These are phyloP conservation scores for Plebejus anna DNA, from an alignment of 2,888 invertebrate species.

Conservation along the genomic window DNA sequence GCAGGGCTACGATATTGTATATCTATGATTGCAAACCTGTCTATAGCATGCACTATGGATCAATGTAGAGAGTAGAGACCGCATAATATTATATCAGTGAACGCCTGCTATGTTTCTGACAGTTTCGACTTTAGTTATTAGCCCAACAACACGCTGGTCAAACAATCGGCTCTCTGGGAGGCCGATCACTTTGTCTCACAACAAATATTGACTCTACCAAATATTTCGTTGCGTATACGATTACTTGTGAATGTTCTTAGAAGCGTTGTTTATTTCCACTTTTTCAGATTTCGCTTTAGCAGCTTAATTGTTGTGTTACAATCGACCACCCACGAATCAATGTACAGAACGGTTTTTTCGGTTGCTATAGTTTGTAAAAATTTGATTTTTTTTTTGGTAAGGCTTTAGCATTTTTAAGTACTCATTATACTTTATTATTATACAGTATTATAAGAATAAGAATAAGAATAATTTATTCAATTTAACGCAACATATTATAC, in stretches of 20 bases:
- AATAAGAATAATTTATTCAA: too few relatives aligned
- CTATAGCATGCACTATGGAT: background rate
- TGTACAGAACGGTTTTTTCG: background rate
- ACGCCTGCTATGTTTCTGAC: background rate
- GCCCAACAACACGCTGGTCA: constrained; percentile 12
- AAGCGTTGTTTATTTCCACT: constrained; percentile 18
- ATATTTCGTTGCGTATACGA: constrained; percentile 11
- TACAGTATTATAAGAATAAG: too few relatives aligned
- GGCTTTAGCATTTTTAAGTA: too few relatives aligned
- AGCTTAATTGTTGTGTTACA: constrained; percentile 5
- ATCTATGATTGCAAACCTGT: background rate
- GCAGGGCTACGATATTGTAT: too few relatives aligned
- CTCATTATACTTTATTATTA: too few relatives aligned
- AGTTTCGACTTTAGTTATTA: constrained; percentile 2
- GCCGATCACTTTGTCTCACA: constrained; percentile 11
- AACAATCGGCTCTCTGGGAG: constrained; percentile 25
- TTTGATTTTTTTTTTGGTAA: too few relatives aligned
- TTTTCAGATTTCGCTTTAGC: constrained; percentile 29
- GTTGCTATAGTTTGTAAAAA: background rate
- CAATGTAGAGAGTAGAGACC: background rate
- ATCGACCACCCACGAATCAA: constrained; percentile 28
- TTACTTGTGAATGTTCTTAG: constrained; percentile 26
- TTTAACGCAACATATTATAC: too few relatives aligned
- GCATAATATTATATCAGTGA: background rate
- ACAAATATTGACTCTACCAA: constrained; percentile 24